Percentiles rank a stretch among this genome's conserved stretches.
Conservation (phyloP, 2,888 invertebrate genomes). For the Toxonevra muliebris region DNA sequence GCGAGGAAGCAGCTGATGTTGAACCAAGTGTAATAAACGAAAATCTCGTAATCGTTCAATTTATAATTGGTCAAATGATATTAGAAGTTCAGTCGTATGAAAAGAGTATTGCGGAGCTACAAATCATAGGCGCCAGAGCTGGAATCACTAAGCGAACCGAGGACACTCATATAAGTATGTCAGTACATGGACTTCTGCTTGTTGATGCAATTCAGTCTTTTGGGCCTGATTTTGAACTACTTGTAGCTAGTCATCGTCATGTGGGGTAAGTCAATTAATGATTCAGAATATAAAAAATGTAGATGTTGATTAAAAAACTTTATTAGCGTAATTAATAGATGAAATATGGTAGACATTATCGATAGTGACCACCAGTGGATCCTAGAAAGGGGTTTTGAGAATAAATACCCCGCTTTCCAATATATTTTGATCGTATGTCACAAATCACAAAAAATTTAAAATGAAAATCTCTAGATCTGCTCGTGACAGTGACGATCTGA, state of each 20-base stretch:
- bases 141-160: constrained; percentile 78
- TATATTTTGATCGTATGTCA: too few relatives aligned
- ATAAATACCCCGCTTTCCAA: too few relatives aligned
- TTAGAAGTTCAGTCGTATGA: constrained; percentile 87
- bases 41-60: constrained; percentile 80
- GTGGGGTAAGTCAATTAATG: constrained; percentile 73
- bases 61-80: constrained; percentile 87
- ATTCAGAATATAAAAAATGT: too few relatives aligned
- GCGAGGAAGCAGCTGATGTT: constrained; percentile 12
- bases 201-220: constrained; percentile 96
- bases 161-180: constrained; percentile 81
- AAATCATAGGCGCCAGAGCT: constrained; percentile 87
- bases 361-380: too few relatives aligned
- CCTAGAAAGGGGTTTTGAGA: too few relatives aligned
- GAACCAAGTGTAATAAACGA: constrained; percentile 62
- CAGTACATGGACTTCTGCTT: constrained; percentile 89
- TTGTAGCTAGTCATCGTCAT: constrained; percentile 94
- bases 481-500: too few relatives aligned
- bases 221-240: constrained; percentile 93
- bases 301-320: too few relatives aligned
- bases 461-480: too few relatives aligned
- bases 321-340: too few relatives aligned
- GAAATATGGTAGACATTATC: too few relatives aligned
- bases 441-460: too few relatives aligned
- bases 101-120: constrained; percentile 90